phyloP scores from a whole-genome alignment of 1,140 invertebrate species.

The Dysdera silvatica region DNA sequence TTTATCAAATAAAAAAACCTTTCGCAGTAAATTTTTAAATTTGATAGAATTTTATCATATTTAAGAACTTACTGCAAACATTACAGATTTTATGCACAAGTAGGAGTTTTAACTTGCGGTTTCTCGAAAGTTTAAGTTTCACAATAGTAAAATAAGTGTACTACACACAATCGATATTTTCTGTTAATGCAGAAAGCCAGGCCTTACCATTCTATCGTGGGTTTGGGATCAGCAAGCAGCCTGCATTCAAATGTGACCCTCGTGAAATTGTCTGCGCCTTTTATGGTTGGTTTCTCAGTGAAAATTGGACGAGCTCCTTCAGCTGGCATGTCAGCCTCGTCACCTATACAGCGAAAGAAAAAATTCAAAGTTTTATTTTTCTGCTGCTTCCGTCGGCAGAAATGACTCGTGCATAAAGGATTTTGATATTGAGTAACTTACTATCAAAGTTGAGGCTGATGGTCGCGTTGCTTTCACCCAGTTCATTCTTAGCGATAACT shows the following conservation, averaged over 20 bases:
- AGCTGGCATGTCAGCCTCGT: conserved; percentile 78
- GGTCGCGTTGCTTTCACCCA: conserved; percentile 90
- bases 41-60: no score
- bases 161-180: no score
- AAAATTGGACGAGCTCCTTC: conserved; percentile 90
- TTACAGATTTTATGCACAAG: no score
- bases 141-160: no score
- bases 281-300: conserved; percentile 89
- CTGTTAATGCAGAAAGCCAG: no score
- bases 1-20: no score
- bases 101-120: no score
- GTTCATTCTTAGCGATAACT: conserved; percentile 90
- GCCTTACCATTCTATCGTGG: conserved; percentile 77
- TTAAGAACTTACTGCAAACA: no score
- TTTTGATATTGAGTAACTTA: conserved; percentile 55
- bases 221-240: conserved; percentile 88
- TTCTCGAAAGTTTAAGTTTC: no score
- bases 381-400: no score
- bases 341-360: conserved; percentile 55
- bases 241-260: conserved; percentile 91
- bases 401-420: neutral
- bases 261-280: conserved; percentile 84
- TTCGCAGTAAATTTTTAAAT: no score
- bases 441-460: conserved; percentile 96
- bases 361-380: neutral